phyloP scores from a whole-genome alignment of 2,888 invertebrate genomes.

The Serripes groenlandicus region DNA sequence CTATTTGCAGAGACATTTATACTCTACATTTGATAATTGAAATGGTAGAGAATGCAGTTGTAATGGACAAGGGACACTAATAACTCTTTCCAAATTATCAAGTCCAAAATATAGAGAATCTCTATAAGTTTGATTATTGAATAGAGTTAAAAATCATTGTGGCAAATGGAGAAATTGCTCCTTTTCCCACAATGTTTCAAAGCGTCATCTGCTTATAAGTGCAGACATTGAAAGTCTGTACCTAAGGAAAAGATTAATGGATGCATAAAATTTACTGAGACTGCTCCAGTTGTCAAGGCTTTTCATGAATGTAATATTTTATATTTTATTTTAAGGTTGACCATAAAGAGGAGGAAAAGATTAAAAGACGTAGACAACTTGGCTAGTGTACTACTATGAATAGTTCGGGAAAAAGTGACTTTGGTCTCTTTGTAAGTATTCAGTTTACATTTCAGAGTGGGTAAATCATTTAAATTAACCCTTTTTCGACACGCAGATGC shows the following conservation, averaged over 20 bases:
- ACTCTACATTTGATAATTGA: too few species aligned
- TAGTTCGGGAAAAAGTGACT: slow-evolving; percentile 40
- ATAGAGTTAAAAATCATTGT: background rate
- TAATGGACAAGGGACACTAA: too few species aligned
- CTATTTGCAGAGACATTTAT: too few species aligned
- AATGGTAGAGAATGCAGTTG: too few species aligned
- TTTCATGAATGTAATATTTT: background rate
- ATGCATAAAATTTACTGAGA: too few species aligned
- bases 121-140: too few species aligned
- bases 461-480: too few species aligned
- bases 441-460: background rate
- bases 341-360: background rate
- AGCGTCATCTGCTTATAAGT: background rate
- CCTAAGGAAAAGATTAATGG: background rate
- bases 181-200: background rate
- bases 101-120: too few species aligned
- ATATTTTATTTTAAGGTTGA: background rate
- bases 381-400: slow-evolving; percentile 18
- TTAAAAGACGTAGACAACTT: background rate
- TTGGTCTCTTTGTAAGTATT: slow-evolving; percentile 55
- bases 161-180: background rate
- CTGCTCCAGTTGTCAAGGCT: too few species aligned
- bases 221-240: background rate
- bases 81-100: too few species aligned
- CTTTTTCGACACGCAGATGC: too few species aligned